Percentiles rank a stretch among this genome's conserved stretches.
These are phyloP conservation scores for Amphilophus citrinellus DNA, from an alignment of 2,113 vertebrate genomes.

Conservation along the genomic window DNA sequence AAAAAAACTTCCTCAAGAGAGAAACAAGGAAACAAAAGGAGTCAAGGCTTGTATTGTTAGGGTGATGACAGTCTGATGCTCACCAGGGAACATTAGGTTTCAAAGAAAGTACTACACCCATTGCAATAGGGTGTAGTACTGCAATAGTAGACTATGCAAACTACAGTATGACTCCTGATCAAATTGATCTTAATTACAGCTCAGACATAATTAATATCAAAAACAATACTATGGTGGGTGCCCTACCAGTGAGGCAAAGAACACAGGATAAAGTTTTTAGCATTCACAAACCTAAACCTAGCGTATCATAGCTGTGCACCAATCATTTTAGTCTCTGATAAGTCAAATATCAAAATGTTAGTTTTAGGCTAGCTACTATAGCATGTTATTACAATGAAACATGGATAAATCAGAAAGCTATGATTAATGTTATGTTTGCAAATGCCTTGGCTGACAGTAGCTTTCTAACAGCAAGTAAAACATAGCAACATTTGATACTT, in stretches of 20 bases:
- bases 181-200: background rate
- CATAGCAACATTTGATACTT: too few relatives aligned
- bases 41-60: slow-evolving; percentile 39
- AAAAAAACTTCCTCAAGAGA: slow-evolving; percentile 60
- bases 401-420: too few relatives aligned
- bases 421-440: too few relatives aligned
- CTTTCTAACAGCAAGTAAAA: too few relatives aligned
- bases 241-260: background rate
- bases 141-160: background rate
- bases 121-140: background rate
- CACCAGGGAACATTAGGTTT: slow-evolving; percentile 12
- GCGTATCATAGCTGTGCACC: too few relatives aligned
- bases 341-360: too few relatives aligned
- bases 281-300: background rate
- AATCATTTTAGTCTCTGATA: too few relatives aligned
- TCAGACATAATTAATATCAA: too few relatives aligned
- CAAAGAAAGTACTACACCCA: background rate
- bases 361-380: too few relatives aligned
- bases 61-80: slow-evolving; percentile 47
- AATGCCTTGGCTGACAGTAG: too few relatives aligned
- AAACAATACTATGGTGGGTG: background rate
- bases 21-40: slow-evolving; percentile 54
- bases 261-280: background rate
- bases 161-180: background rate
- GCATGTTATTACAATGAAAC: too few relatives aligned